A percentile compares a stretch with the other conserved stretches of the same genome.
phyloP scores from a whole-genome alignment of 2,888 invertebrate genomes.

The Barypeithes pellucidus region DNA sequence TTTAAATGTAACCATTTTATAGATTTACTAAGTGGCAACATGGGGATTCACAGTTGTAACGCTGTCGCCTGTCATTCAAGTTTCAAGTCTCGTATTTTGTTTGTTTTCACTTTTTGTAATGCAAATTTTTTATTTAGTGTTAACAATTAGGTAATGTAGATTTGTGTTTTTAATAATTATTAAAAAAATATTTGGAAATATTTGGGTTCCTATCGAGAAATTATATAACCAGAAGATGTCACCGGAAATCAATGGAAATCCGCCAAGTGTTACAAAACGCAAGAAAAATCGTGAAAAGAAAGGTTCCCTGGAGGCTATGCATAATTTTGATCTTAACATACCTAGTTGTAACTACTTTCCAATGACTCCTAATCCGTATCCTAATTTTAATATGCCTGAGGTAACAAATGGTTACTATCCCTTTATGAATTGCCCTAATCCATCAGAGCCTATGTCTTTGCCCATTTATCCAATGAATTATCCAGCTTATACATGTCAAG shows the following conservation, averaged over 20 bases:
- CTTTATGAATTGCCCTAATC: slow-evolving; percentile 63
- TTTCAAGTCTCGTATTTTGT: slow-evolving; percentile 10
- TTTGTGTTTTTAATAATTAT: slow-evolving; percentile 10
- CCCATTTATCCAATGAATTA: slow-evolving; percentile 77
- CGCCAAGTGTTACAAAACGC: slow-evolving; percentile 67
- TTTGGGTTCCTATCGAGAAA: not conserved
- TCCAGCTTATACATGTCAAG: slow-evolving; percentile 60
- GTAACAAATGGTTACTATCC: slow-evolving; percentile 62
- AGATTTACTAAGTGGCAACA: no score
- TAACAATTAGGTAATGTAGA: slow-evolving; percentile 11
- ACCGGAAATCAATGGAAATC: slow-evolving; percentile 69
- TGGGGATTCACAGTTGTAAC: no score
- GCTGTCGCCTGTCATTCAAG: not conserved
- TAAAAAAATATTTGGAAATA: not conserved
- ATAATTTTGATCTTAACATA: slow-evolving; percentile 61
- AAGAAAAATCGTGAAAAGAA: slow-evolving; percentile 68
- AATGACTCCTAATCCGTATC: slow-evolving; percentile 56
- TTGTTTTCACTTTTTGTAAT: slow-evolving; percentile 29
- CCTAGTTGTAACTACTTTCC: slow-evolving; percentile 63
- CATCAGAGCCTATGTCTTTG: slow-evolving; percentile 78
- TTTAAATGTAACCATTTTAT: no score
- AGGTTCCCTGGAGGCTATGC: slow-evolving; percentile 50
- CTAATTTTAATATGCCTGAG: slow-evolving; percentile 61
- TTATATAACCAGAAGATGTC: slow-evolving; percentile 58
- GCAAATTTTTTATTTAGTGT: slow-evolving; percentile 22